phyloP scores from a whole-genome alignment of 2,888 invertebrate genomes.

The Polydrusus cervinus region DNA sequence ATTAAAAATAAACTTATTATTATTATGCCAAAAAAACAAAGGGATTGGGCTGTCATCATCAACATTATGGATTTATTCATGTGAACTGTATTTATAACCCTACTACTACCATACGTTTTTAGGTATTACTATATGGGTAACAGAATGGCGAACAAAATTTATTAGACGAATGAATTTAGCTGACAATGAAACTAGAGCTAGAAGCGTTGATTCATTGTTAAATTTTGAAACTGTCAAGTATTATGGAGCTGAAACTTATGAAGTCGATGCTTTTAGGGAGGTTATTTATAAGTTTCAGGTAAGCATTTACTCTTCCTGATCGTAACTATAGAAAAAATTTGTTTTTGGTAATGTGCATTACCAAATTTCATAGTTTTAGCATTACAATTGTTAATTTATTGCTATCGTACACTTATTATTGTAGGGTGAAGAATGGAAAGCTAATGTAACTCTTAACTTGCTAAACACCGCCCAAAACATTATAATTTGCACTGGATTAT shows the following conservation, averaged over 20 bases:
- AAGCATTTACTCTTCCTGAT: constrained; percentile 46
- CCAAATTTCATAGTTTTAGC: no score
- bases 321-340: no score
- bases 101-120: constrained; percentile 42
- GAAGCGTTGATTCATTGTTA: constrained; percentile 95
- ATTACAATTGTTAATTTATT: no score
- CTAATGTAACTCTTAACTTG: constrained; percentile 88
- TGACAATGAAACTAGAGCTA: constrained; percentile 93
- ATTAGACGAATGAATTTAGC: constrained; percentile 94
- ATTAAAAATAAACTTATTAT: no score
- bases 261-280: constrained; percentile 87
- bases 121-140: constrained; percentile 91
- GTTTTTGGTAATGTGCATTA: no score
- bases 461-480: constrained; percentile 94
- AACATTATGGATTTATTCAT: no score
- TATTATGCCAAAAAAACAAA: no score
- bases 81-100: no score
- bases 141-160: constrained; percentile 98
- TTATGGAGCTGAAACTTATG: constrained; percentile 95
- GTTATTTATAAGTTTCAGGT: constrained; percentile 92
- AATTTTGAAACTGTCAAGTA: constrained; percentile 99
- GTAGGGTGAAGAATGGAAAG: constrained; percentile 92
- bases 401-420: constrained; percentile 55
- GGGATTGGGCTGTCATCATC: no score
- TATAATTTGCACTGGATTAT: constrained; percentile 88